Evolutionary conservation across 2,797 vertebrate genomes (phyloP), one percentile per base, ranked within the genome.

Genomic region (Myiothlypis chrysogaster): DNA sequence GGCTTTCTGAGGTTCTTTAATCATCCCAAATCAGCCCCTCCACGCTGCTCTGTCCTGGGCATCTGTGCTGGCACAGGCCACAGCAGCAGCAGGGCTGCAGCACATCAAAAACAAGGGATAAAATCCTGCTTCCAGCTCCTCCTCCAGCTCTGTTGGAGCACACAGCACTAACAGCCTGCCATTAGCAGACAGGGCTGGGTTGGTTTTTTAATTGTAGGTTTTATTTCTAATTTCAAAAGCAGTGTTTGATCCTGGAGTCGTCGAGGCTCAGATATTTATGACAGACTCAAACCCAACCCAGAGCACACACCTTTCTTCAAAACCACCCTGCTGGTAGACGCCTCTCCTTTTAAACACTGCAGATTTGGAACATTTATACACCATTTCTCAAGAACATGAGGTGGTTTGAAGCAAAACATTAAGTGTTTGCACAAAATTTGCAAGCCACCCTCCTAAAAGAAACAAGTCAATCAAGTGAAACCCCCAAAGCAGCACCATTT

Each of bases 141-240:
- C 73, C 69, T 49, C 35, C 39, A 63, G 86, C 65, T 73, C 44
- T 25, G 39, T 7, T 39, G 63, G 66, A 57, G 60, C 81, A 70
- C 25, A 21, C 70, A 66, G 59, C 92, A 15, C 73, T 63, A 55
- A 78, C 10, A 93, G 72, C 43, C 46, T 93, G 80, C 24, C 56
- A 28, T 56, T 72, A 90, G 83, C 27, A 30, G 22, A 60, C 11
- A 43, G 66, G 59, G 10, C 20, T 76, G 57, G n/a, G 64, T 34
- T 66, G 63, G 44, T 27, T 59, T 78, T 87, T 82, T 82, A 93
- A 91, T 96, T 93, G 85, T 66, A 84, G 70, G 71, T 60, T 95
- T 90, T 85, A 89, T 73, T 95, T 90, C 80, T 13, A 20, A 70
- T 94, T 95, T 92, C 83, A 91, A 95, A 95, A 89, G 77, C 52